These are phyloP conservation scores for Chloropsis cyanopogon DNA, from an alignment of 2,113 vertebrate genomes.

Conservation along the genomic window DNA sequence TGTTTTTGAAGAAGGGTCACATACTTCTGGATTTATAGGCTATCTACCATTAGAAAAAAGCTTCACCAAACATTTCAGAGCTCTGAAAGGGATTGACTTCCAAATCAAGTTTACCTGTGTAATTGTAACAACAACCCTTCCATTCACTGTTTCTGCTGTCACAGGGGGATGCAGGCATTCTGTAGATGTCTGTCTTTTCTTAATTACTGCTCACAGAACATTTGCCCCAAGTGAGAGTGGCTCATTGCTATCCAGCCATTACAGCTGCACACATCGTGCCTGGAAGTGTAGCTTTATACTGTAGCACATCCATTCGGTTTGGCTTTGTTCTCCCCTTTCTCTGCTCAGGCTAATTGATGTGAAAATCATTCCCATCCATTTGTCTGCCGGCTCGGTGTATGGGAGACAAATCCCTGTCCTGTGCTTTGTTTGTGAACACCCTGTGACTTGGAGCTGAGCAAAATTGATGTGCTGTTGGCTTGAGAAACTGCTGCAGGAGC, in stretches of 20 bases:
- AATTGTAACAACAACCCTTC: background rate
- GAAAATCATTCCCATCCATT: conserved; percentile 37
- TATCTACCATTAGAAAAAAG: background rate
- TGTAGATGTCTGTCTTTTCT: background rate
- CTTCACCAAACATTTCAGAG: background rate
- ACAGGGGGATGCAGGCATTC: background rate
- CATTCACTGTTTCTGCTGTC: background rate
- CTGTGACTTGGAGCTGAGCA: conserved; percentile 55
- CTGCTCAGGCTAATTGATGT: conserved; percentile 26
- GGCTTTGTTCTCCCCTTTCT: conserved; percentile 34
- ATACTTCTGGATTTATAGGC: background rate
- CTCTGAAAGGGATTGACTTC: background rate
- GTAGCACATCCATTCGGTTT: background rate
- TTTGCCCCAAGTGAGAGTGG: background rate
- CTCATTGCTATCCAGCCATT: background rate
- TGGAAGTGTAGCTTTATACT: background rate
- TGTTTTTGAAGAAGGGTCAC: background rate
- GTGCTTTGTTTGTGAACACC: conserved; percentile 69
- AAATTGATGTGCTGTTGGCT: conserved; percentile 62
- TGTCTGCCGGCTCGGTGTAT: conserved; percentile 11
- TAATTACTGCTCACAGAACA: background rate
- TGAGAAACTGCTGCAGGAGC: conserved; percentile 62
- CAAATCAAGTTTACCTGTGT: background rate
- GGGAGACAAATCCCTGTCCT: conserved; percentile 25
- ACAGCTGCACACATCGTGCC: background rate